Evolutionary conservation across 2,113 vertebrate species (phyloP).

Genomic region (Myrmecophaga tridactyla): DNA sequence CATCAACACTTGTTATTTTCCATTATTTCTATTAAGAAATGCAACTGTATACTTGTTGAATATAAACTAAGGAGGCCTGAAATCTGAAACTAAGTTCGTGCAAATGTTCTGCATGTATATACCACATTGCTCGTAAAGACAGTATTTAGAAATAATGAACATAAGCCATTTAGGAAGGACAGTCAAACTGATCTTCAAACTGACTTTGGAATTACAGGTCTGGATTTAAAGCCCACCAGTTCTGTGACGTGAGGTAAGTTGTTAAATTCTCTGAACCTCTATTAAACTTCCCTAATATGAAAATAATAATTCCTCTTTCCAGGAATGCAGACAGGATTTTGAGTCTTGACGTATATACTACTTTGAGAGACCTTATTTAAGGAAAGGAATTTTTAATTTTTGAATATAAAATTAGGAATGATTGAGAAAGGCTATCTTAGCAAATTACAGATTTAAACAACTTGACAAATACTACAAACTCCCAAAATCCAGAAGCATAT

Average conservation of each 20-base stretch:
- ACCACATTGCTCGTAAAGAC: not conserved
- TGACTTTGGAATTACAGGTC: not conserved
- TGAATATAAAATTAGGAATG: not conserved
- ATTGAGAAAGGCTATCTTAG: not conserved
- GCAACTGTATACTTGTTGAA: not conserved
- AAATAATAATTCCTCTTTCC: not conserved
- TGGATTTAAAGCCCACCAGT: not conserved
- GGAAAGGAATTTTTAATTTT: not conserved
- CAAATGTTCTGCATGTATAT: not conserved
- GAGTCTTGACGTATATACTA: not conserved
- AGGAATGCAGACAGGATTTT: not conserved
- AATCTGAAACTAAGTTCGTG: not conserved
- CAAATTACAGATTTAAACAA: not conserved
- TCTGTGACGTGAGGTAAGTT: not conserved
- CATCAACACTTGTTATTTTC: not conserved
- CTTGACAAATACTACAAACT: not conserved
- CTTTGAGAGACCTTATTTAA: not conserved
- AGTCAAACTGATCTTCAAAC: not conserved
- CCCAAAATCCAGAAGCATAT: not conserved
- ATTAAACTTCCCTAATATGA: not conserved
- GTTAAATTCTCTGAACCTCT: not conserved
- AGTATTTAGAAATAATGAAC: not conserved
- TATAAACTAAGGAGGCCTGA: not conserved
- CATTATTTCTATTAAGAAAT: not conserved
- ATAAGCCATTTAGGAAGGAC: not conserved